These are phyloP conservation scores for Coccyzus lansbergi DNA, from an alignment of 2,797 vertebrate genomes.

Conservation along the genomic window DNA sequence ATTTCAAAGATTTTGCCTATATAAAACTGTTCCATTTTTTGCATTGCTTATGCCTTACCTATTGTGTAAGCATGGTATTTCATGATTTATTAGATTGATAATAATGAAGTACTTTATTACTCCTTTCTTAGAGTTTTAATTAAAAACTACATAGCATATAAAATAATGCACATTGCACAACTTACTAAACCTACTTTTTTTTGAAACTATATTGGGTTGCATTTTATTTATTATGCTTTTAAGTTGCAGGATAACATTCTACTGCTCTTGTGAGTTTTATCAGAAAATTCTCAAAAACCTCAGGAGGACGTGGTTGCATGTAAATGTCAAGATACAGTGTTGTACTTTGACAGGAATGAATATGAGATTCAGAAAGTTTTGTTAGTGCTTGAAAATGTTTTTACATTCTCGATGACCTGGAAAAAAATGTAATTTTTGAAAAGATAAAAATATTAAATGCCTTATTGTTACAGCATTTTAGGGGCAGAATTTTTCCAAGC, in stretches of 20 bases:
- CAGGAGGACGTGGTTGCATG: not conserved
- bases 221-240: not conserved
- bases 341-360: not conserved
- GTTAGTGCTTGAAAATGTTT: not conserved
- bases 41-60: not conserved
- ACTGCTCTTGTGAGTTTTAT: not conserved
- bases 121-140: not conserved
- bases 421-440: not conserved
- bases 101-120: not conserved
- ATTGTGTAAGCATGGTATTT: not conserved
- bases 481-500: not conserved
- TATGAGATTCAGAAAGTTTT: not conserved
- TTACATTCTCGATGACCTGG: not conserved
- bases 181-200: not conserved
- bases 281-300: slow-evolving; percentile 15
- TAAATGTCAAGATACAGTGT: not conserved
- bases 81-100: not conserved
- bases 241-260: not conserved
- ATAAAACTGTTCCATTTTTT: not conserved
- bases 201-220: not conserved
- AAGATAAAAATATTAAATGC: not conserved
- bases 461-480: not conserved
- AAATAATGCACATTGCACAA: not conserved
- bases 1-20: not conserved
- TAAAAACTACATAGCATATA: not conserved